Base-by-base conservation (phyloP, 2,888 invertebrate genomes). In the Dysmachus trigonus region DNA sequence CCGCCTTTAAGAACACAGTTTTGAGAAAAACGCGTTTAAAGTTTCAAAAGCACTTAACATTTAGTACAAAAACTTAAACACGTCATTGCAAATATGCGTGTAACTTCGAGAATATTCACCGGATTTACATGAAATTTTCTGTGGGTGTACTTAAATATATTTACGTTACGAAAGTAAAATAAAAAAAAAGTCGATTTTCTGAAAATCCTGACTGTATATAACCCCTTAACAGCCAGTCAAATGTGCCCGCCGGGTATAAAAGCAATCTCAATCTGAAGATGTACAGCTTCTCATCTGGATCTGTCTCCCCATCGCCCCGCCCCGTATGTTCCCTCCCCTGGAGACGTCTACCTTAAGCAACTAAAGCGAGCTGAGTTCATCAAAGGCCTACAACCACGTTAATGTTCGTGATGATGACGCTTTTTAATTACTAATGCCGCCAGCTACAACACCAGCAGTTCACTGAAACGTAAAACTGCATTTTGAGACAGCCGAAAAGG, bases 361-460 rank as follows among this genome's bases (percentile, higher is more conserved):
- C 38, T 18, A 76, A 76, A 53, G 22, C 8, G 62, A 27, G 62
- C 22, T 62, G 62, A 27, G 38, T 41, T 76, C 35, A 35, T 35
- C 41, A 22, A 22, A 76, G 76, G 62, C 62, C 38, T 27, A 76
- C 76, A 18, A 38, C 76, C 76, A 8, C 22, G 13, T 35, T 41
- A 8, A 8, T 41, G 41, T 18, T 41, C 62, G 62, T 62, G 33
- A 73, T 73, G 33, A 73, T 73, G 31, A 33, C n/a, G 22, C 47
- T 33, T 76, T 76, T 76, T 76, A 76, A 76, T 76, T 76, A 76
- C 76, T 76, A 76, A 77, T 41, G 77, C 47, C 47, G 47, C 30
- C 22, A 77, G 77, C 77, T 18, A 47, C 77, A 77, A 76, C 62
- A 62, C 77, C 77, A 27, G 15, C 77, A 30, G 30, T 51, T 77